Conservation (phyloP, 1,140 invertebrate species). For the Brachionus manjavacas region DNA sequence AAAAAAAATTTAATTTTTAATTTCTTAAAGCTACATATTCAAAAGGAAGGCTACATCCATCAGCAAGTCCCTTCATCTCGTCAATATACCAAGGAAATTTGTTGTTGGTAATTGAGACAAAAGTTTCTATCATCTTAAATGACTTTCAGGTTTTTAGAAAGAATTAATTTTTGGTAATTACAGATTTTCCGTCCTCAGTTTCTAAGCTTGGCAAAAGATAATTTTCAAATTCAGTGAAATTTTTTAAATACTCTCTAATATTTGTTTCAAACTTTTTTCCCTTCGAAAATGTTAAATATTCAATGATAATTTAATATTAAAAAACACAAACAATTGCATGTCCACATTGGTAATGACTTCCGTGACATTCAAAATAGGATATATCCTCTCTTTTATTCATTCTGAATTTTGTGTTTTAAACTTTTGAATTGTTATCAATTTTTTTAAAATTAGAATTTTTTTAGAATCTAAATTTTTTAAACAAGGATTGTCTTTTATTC, state of each 20-base stretch:
- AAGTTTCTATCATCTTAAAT: neutral
- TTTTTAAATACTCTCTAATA: neutral
- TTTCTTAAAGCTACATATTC: neutral
- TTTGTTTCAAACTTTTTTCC: neutral
- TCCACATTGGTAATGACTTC: constrained; percentile 35
- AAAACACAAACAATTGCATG: neutral
- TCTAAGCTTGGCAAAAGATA: neutral
- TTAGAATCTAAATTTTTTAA: too few relatives aligned
- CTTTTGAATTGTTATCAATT: too few relatives aligned
- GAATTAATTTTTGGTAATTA: neutral
- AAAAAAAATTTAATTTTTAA: too few relatives aligned
- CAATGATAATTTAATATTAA: neutral
- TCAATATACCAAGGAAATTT: constrained; percentile 39
- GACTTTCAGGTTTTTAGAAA: neutral
- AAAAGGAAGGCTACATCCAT: constrained; percentile 26
- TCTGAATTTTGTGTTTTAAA: neutral
- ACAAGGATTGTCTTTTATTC: too few relatives aligned
- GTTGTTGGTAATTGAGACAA: neutral
- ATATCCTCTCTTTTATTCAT: neutral
- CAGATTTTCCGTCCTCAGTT: neutral
- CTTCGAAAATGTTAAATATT: neutral
- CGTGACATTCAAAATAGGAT: neutral
- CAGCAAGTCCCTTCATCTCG: constrained; percentile 19
- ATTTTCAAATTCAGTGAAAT: neutral
- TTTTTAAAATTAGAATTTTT: too few relatives aligned